Evolutionary conservation across 2,113 vertebrate genomes (phyloP).

Genomic region (Octodon degus): DNA sequence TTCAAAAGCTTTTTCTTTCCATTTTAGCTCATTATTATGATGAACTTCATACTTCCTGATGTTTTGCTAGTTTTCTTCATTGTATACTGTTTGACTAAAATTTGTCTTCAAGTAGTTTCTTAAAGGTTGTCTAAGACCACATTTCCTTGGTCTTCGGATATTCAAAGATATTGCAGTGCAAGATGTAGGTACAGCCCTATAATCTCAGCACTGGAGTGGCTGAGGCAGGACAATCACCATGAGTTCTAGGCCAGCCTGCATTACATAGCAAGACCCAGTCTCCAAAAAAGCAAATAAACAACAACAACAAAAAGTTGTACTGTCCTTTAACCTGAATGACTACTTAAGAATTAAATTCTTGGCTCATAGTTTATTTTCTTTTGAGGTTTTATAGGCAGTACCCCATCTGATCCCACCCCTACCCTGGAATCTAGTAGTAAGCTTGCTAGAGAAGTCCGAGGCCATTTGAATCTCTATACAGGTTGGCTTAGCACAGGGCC

Average conservation of each 20-base stretch:
- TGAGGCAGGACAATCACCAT: background rate
- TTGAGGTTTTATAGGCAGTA: background rate
- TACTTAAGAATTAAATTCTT: background rate
- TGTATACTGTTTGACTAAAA: background rate
- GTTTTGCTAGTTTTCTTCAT: slow-evolving; percentile 38
- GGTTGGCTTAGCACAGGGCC: background rate
- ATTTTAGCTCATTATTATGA: background rate
- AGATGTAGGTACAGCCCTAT: background rate
- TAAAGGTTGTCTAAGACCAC: background rate
- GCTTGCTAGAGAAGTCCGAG: background rate
- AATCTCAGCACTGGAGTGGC: background rate
- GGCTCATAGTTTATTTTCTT: background rate
- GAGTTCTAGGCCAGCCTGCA: background rate
- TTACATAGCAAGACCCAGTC: background rate
- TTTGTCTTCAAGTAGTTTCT: slow-evolving; percentile 1
- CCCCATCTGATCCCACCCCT: background rate
- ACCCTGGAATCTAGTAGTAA: background rate
- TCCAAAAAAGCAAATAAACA: background rate
- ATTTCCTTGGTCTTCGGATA: background rate
- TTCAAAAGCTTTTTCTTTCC: slow-evolving; percentile 30
- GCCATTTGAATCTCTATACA: background rate
- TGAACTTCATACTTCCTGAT: background rate
- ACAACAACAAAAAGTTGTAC: background rate
- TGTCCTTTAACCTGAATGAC: background rate
- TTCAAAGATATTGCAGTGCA: background rate